These are phyloP conservation scores for Microhierax caerulescens DNA, from an alignment of 2,797 vertebrate genomes.

Conservation along the genomic window DNA sequence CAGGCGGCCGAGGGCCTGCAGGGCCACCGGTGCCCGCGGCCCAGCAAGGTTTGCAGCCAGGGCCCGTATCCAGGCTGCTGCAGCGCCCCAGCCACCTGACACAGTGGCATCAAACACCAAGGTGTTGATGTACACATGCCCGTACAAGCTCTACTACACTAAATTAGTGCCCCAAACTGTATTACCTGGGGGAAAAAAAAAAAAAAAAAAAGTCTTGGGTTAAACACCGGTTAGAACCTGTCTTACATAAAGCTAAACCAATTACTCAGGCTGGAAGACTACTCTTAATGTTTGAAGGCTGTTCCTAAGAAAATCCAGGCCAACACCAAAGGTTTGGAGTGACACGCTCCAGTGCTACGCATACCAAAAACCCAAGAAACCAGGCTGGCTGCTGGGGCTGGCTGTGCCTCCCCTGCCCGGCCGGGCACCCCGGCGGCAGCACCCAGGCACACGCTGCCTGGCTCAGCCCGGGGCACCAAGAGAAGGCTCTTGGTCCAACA, in stretches of 20 bases:
- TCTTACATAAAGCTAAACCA: neutral
- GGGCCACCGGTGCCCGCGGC: fast-evolving
- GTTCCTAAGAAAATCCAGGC: neutral
- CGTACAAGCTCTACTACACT: neutral
- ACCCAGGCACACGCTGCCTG: neutral
- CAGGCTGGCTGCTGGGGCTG: neutral
- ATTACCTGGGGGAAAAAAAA: neutral
- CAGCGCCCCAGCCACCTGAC: neutral
- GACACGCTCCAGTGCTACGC: fast-evolving
- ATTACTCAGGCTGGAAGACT: neutral
- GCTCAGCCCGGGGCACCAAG: neutral
- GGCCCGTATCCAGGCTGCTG: neutral
- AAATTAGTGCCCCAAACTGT: neutral
- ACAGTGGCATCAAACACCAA: fast-evolving
- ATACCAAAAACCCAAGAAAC: neutral
- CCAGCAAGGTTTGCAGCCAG: fast-evolving
- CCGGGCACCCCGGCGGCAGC: neutral
- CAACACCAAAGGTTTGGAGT: neutral
- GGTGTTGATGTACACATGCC: neutral
- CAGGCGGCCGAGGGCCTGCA: neutral
- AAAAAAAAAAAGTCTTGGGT: neutral
- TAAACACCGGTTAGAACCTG: neutral
- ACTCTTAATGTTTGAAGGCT: neutral
- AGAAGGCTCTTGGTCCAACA: neutral
- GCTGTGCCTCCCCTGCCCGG: neutral